These are phyloP conservation scores for Illadopsis cleaveri DNA, from an alignment of 2,113 vertebrate genomes.

Conservation along the genomic window DNA sequence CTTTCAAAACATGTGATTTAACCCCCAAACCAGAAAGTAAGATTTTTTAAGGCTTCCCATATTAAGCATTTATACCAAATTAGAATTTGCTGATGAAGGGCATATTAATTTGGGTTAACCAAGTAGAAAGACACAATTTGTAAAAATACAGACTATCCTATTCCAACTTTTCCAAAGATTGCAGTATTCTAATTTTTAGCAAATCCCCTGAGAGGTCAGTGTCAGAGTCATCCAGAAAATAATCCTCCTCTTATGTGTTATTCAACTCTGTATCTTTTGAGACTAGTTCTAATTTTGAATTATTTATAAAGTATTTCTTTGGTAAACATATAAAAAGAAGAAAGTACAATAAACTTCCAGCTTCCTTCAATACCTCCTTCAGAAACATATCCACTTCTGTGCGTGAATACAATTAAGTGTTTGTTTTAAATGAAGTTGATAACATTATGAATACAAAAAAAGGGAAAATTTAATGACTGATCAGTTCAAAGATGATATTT, in stretches of 20 bases:
- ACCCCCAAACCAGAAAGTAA: not conserved
- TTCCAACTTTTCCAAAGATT: not conserved
- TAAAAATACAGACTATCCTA: not conserved
- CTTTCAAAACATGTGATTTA: not conserved
- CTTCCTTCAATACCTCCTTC: not conserved
- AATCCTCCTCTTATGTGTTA: not conserved
- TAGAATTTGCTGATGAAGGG: not conserved
- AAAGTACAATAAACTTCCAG: not conserved
- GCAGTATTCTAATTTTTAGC: not conserved
- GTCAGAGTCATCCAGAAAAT: not conserved
- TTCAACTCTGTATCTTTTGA: not conserved
- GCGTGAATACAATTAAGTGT: not conserved
- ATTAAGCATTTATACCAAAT: not conserved
- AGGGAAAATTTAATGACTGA: slow-evolving; percentile 35
- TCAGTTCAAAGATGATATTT: not conserved
- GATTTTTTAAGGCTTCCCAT: not conserved
- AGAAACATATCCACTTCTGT: not conserved
- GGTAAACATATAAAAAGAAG: not conserved
- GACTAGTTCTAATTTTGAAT: not conserved
- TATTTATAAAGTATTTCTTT: not conserved
- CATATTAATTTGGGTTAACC: not conserved
- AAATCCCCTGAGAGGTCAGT: not conserved
- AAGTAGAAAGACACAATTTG: not conserved
- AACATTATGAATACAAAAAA: not conserved
- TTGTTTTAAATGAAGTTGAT: slow-evolving; percentile 6